Conservation (phyloP, 1,140 invertebrate species). For the Ooceraea biroi region DNA sequence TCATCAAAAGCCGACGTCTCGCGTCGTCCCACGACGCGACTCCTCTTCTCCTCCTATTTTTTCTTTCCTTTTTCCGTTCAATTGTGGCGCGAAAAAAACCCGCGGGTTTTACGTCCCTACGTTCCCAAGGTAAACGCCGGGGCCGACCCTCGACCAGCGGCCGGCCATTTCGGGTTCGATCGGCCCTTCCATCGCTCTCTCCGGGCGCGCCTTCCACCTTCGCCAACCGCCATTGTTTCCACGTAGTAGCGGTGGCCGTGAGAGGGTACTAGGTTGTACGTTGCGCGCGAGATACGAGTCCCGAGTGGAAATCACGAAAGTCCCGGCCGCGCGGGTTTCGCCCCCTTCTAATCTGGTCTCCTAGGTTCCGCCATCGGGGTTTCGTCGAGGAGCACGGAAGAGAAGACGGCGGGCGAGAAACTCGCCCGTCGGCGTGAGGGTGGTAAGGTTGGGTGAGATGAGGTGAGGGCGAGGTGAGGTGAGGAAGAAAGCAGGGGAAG, state of each 20-base stretch:
- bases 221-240: constrained; percentile 76
- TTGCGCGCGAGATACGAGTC: constrained; percentile 70
- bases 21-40: too few species aligned
- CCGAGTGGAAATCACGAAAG: constrained; percentile 78
- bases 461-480: constrained; percentile 71
- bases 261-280: constrained; percentile 47
- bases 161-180: constrained; percentile 57
- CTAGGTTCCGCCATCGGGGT: constrained; percentile 85
- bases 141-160: constrained; percentile 8
- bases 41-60: neutral
- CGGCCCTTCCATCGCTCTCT: constrained; percentile 49
- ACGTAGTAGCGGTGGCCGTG: constrained; percentile 33
- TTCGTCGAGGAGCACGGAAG: constrained; percentile 73
- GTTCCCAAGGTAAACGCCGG: constrained; percentile 8
- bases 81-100: constrained; percentile 54
- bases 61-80: constrained; percentile 17
- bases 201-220: constrained; percentile 68
- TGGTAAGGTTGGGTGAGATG: constrained; percentile 73
- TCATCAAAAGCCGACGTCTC: constrained; percentile 46
- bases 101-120: constrained; percentile 37
- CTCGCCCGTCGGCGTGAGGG: constrained; percentile 58
- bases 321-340: constrained; percentile 75
- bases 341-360: constrained; percentile 85
- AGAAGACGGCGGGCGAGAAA: constrained; percentile 57
- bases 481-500: constrained; percentile 40